Conservation (phyloP, 2,113 vertebrate genomes). For the Atrichornis clamosus region DNA sequence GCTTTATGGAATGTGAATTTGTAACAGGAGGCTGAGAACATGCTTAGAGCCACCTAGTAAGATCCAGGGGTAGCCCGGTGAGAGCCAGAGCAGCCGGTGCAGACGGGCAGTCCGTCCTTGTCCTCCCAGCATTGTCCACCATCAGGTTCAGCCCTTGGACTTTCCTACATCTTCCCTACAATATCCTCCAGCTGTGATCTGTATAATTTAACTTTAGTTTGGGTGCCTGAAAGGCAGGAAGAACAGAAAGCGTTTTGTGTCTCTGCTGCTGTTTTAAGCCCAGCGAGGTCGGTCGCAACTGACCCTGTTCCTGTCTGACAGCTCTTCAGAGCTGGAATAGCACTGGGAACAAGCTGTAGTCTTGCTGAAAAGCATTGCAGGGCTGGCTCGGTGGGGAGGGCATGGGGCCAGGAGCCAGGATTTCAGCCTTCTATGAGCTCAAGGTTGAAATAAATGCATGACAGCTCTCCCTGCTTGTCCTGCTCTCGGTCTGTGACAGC, state of each 20-base stretch:
- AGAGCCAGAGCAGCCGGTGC: neutral
- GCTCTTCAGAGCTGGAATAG: neutral
- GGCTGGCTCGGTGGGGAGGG: neutral
- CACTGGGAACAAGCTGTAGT: neutral
- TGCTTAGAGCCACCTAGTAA: neutral
- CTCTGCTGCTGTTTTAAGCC: neutral
- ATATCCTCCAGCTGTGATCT: neutral
- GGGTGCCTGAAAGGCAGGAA: neutral
- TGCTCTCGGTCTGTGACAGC: neutral
- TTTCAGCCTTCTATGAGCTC: neutral
- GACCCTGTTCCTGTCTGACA: neutral
- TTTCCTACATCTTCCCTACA: neutral
- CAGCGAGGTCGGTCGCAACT: fast-evolving
- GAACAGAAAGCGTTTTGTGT: neutral
- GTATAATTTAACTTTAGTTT: neutral
- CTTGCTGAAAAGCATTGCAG: neutral
- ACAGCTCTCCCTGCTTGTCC: neutral
- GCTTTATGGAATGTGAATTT: neutral
- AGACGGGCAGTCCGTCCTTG: neutral
- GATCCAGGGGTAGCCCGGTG: neutral
- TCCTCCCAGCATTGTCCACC: neutral
- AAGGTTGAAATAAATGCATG: neutral
- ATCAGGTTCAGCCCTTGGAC: neutral
- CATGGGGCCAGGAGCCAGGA: neutral
- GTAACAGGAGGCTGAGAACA: neutral